Evolutionary conservation across 2,113 vertebrate species (phyloP), one percentile per base, ranked within the genome.

Genomic region (Mustela lutreola): DNA sequence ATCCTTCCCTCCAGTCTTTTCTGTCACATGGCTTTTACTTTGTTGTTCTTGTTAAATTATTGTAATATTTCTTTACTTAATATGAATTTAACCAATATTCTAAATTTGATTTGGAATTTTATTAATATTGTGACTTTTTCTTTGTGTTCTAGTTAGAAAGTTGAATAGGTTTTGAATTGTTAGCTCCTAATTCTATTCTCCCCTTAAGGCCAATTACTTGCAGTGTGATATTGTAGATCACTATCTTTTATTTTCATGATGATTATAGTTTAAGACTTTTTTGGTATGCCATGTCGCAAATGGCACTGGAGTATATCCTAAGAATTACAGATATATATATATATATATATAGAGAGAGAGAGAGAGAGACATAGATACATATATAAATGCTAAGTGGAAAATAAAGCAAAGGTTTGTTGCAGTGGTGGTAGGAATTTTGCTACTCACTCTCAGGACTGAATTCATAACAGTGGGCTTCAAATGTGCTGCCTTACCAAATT

Each of bases 41-140:
- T 83, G 21, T 88, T 93, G 60, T 87, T 62, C 2, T 63, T 90
- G 36, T 92, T 70, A n/a, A 31, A 28, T 85, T 95, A 70, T 26
- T 88, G n/a, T 63, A 45, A 4, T 60, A 67, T 83, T 80, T 96
- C n/a, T 81, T 97, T 87, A 18, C n/a, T 79, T 28, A 70, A 28
- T 92, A 89, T 45, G 26, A 92, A 92, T 85, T 89, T 63, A 63
- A 86, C 11, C 75, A 4, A 82, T 82, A 42, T 73, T 97, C 97
- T 71, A 45, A 70, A 12, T 50, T 76, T 42, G 18, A 7, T 60
- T 81, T 94, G 39, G 60, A 70, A 70, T 92, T 84, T 31, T 76
- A 56, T 82, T 87, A 65, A 19, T 7, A 86, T 42, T 89, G 28
- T 89, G 60, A 60, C 7, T 70, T 80, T 85, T 73, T 80, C 16